Percentiles rank a stretch among this genome's conserved stretches.
Evolutionary conservation across 1,140 invertebrate genomes (phyloP).

Genomic region (Drosophila pseudoananassae): DNA sequence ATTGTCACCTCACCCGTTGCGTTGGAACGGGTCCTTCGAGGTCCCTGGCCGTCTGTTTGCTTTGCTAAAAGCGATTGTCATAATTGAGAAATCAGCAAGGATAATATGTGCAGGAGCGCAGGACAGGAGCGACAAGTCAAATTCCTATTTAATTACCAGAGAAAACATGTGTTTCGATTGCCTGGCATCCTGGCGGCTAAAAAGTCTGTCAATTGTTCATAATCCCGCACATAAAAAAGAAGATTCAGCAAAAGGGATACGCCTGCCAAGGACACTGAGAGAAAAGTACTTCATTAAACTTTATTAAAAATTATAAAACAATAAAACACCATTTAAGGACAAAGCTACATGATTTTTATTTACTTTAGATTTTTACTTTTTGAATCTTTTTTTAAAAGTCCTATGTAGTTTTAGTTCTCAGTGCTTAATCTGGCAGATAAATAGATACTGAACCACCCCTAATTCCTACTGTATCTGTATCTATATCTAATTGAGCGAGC

Average conservation of each 20-base stretch:
- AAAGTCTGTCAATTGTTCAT: slow-evolving; percentile 70
- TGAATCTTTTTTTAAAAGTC: not conserved
- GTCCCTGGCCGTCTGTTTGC: slow-evolving; percentile 44
- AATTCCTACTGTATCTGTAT: slow-evolving; percentile 12
- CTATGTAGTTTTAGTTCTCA: not conserved
- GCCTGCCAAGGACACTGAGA: not conserved
- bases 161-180: slow-evolving; percentile 79
- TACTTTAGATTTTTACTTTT: too few relatives aligned
- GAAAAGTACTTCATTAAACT: not conserved
- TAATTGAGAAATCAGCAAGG: slow-evolving; percentile 79
- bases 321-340: too few relatives aligned
- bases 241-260: slow-evolving; percentile 14
- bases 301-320: not conserved
- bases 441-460: slow-evolving; percentile 20
- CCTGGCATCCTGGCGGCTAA: slow-evolving; percentile 10
- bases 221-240: slow-evolving; percentile 35
- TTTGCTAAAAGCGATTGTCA: slow-evolving; percentile 61
- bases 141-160: slow-evolving; percentile 70
- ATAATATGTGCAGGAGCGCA: slow-evolving; percentile 7
- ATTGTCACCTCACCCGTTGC: slow-evolving; percentile 55
- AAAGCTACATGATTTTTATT: too few relatives aligned
- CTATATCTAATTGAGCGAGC: slow-evolving; percentile 54
- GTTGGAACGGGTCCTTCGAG: not conserved
- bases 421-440: not conserved
- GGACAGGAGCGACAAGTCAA: slow-evolving; percentile 38